Evolutionary conservation across 2,797 vertebrate genomes (phyloP).

Genomic region (Pseudochaenichthys georgianus): DNA sequence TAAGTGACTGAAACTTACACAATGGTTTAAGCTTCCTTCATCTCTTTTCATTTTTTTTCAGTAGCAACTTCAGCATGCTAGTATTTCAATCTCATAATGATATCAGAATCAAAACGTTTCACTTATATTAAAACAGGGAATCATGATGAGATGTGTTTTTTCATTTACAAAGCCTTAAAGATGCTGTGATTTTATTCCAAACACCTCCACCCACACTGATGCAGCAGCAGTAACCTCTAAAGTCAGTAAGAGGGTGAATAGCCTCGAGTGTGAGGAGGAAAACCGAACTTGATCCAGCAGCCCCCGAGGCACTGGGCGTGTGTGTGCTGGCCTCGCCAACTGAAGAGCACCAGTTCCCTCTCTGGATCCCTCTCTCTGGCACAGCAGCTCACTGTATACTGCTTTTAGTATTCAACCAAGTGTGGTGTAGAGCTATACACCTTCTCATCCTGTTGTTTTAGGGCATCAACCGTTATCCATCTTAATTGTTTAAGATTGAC

Average conservation of each 20-base stretch:
- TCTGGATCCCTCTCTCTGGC: slow-evolving; percentile 45
- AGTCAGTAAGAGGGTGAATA: slow-evolving; percentile 70
- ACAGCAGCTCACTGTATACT: slow-evolving; percentile 27
- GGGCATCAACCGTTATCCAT: slow-evolving; percentile 51
- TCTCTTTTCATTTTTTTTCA: background rate
- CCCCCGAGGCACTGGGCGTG: slow-evolving; percentile 48
- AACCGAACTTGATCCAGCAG: slow-evolving; percentile 69
- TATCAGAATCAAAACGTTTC: background rate
- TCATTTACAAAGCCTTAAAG: background rate
- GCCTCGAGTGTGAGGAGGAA: slow-evolving; percentile 71
- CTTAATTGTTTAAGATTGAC: slow-evolving; percentile 64
- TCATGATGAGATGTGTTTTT: slow-evolving; percentile 2
- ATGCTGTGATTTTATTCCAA: slow-evolving; percentile 49
- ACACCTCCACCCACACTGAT: slow-evolving; percentile 52
- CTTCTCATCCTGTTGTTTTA: slow-evolving; percentile 18
- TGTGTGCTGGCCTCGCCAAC: slow-evolving; percentile 57
- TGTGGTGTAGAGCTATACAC: slow-evolving; percentile 11
- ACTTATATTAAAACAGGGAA: background rate
- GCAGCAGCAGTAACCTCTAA: slow-evolving; percentile 60
- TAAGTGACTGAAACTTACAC: background rate
- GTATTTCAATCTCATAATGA: background rate
- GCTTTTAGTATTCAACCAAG: slow-evolving; percentile 52
- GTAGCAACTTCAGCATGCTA: background rate
- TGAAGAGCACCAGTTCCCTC: slow-evolving; percentile 47
- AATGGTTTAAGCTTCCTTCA: background rate